Percentiles rank a stretch among this genome's conserved stretches.
Evolutionary conservation across 2,888 invertebrate species (phyloP).

Genomic region (Microplitis deprimator): DNA sequence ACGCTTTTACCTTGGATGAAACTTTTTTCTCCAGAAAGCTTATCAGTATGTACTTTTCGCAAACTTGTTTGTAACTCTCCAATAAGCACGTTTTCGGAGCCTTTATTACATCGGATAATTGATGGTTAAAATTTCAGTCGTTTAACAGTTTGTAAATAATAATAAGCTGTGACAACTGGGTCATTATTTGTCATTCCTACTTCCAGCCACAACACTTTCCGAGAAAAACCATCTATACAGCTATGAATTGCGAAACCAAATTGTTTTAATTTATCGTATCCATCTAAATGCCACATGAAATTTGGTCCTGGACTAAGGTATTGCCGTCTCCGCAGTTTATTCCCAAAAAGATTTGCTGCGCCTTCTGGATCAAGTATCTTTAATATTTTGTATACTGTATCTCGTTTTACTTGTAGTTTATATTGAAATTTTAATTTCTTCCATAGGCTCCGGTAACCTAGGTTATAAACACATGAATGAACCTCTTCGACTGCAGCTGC

Average conservation of each 20-base stretch:
- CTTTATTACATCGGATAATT: constrained; percentile 35
- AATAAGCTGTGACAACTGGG: constrained; percentile 26
- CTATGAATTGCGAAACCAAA: no score
- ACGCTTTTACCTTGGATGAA: constrained; percentile 43
- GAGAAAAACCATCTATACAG: constrained; percentile 40
- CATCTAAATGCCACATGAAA: constrained; percentile 38
- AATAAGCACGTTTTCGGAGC: constrained; percentile 34
- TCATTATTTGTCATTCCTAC: constrained; percentile 36
- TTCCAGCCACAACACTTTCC: constrained; percentile 40
- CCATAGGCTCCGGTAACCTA: constrained; percentile 6
- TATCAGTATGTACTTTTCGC: constrained; percentile 26
- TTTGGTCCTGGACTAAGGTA: constrained; percentile 39
- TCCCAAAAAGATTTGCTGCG: neutral
- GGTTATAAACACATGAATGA: neutral
- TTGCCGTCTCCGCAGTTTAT: constrained; percentile 22
- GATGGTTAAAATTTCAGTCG: constrained; percentile 34
- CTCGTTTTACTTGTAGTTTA: neutral
- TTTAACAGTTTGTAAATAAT: constrained; percentile 39
- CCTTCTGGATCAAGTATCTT: neutral
- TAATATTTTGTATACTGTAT: constrained; percentile 9
- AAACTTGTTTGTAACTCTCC: constrained; percentile 35
- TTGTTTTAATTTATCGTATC: no score
- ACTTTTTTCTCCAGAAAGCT: constrained; percentile 38
- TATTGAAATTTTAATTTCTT: constrained; percentile 1
- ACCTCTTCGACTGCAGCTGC: neutral